Base-by-base conservation (phyloP, 2,797 vertebrate species). In the Peromyscus melanophrys region DNA sequence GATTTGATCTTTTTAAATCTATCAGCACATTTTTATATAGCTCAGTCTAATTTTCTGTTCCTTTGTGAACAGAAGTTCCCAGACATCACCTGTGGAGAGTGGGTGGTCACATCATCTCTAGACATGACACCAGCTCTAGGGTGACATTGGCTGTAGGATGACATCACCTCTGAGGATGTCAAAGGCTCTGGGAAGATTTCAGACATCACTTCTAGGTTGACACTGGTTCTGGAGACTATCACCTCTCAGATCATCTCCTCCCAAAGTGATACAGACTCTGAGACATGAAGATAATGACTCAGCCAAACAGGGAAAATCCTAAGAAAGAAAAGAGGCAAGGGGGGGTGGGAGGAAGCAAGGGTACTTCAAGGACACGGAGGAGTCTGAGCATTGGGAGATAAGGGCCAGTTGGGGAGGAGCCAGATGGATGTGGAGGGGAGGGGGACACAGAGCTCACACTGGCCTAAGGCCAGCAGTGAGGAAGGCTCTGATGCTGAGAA, bases 391-490 rank as follows among this genome's bases (percentile, higher is more conserved):
- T 6, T 3, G 0, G 43, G 63, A 81, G 69, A 49, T 37, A 11
- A 85, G 46, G 16, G 40, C 29, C 17, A 46, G 34, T 21, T 49
- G 3, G 7, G 71, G 46, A 40, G 43, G 25, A 29, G 34, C 37
- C 43, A 4, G 69, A 55, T 1, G 25, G n/a, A 0, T 31, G 31
- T 40, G 13, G 55, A 16, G 7, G n/a, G 57, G 25, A 17, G n/a
- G 13, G 57, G 13, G 19, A 6, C 16, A 29, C 14, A 17, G 6
- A 29, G 1, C 17, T 63, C 37, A 59, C 19, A 0, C 7, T 16
- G 7, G 1, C 31, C 46, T 21, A 37, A 19, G 34, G 6, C 11
- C 1, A 1, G 21, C 2, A 4, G 12, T 43, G 9, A 27, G 25
- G 1, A 17, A n/a, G 29, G 19, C 19, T 10, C 29, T 14, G 12